Evolutionary conservation across 2,797 vertebrate species (phyloP).

Genomic region (Enteromius afrohamiltoni): DNA sequence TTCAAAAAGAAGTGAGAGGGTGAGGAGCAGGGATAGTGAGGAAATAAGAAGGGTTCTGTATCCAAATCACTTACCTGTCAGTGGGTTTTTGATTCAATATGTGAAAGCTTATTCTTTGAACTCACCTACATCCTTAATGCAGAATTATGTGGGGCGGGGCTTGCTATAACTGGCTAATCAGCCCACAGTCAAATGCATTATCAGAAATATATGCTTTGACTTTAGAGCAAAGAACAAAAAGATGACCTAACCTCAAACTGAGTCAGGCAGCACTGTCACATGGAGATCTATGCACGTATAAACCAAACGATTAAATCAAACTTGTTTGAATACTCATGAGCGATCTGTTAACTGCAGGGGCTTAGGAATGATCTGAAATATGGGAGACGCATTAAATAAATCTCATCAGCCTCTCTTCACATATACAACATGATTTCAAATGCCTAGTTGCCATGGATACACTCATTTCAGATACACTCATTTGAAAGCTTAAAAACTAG

Average conservation of each 20-base stretch:
- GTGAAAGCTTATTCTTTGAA: not conserved
- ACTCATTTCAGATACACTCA: not conserved
- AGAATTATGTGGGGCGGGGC: not conserved
- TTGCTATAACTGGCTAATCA: conserved; percentile 3
- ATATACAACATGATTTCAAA: not conserved
- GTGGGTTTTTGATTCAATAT: not conserved
- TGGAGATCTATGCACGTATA: not conserved
- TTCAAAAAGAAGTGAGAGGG: not conserved
- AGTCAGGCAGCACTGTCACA: not conserved
- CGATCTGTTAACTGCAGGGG: not conserved
- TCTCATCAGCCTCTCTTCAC: not conserved
- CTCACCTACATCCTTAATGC: not conserved
- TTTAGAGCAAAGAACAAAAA: not conserved
- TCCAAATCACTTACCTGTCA: conserved; percentile 33
- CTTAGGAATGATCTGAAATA: not conserved
- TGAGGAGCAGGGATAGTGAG: conserved; percentile 7
- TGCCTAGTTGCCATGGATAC: conserved; percentile 9
- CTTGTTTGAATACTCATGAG: not conserved
- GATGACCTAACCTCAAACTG: not conserved
- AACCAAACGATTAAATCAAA: not conserved
- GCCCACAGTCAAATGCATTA: not conserved
- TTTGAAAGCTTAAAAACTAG: not conserved
- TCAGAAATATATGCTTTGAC: not conserved
- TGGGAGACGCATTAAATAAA: not conserved
- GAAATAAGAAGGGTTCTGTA: not conserved